A percentile compares a stretch with the other conserved stretches of the same genome.
Conservation (phyloP, 2,113 vertebrate genomes). For the Paramisgurnus dabryanus region DNA sequence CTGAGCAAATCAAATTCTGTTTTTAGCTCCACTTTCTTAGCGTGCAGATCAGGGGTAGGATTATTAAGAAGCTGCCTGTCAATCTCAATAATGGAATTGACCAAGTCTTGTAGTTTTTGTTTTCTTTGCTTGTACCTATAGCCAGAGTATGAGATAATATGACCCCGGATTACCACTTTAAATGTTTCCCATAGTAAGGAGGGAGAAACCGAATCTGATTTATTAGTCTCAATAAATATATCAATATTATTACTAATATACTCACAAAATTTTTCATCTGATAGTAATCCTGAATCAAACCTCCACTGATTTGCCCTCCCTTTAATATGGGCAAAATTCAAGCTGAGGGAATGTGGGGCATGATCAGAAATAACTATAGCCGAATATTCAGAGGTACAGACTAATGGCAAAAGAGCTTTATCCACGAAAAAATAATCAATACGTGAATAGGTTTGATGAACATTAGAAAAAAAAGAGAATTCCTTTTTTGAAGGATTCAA, state of each 20-base stretch:
- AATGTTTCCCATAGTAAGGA: background rate
- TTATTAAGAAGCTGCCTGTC: too few species aligned
- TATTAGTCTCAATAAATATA: background rate
- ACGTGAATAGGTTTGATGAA: background rate
- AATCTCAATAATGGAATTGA: too few species aligned
- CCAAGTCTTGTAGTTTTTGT: too few species aligned
- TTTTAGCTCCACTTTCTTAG: too few species aligned
- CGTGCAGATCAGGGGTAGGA: too few species aligned
- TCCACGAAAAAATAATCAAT: constrained; percentile 29
- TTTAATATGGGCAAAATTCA: background rate
- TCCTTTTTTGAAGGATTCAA: background rate
- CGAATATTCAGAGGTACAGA: background rate
- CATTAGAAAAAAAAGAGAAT: background rate
- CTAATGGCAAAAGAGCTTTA: background rate
- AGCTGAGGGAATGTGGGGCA: background rate
- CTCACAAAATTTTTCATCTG: constrained; percentile 2
- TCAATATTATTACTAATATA: background rate
- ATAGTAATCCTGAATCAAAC: constrained; percentile 16
- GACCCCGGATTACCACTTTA: too few species aligned
- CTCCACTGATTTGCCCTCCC: background rate
- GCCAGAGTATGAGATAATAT: too few species aligned
- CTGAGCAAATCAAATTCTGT: too few species aligned
- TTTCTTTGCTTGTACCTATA: too few species aligned
- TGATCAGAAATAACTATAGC: constrained; percentile 12
- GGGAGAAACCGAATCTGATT: background rate